Conservation (phyloP, 2,888 invertebrate species). For the Lasioglossum figueresi region DNA sequence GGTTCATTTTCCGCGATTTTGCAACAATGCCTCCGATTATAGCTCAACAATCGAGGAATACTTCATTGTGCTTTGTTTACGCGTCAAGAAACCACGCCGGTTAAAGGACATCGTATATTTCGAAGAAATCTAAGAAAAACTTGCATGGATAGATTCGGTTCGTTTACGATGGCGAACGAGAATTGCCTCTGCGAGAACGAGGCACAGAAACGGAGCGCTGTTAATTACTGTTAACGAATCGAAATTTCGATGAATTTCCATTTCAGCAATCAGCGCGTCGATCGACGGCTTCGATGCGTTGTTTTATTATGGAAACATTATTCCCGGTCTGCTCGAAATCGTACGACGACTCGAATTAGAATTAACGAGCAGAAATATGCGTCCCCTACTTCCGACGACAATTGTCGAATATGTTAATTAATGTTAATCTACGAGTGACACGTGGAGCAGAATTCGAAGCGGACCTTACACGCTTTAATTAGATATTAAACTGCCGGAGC, state of each 20-base stretch:
- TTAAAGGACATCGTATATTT: not conserved
- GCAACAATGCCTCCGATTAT: slow-evolving; percentile 22
- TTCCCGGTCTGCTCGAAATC: slow-evolving; percentile 17
- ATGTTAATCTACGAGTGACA: slow-evolving; percentile 3
- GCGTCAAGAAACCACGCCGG: not conserved
- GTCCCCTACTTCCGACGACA: not conserved
- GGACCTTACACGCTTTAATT: not conserved
- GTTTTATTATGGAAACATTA: slow-evolving; percentile 22
- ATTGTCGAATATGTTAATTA: slow-evolving; percentile 12
- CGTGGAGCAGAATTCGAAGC: not conserved
- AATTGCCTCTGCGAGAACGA: not conserved
- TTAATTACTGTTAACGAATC: slow-evolving; percentile 5
- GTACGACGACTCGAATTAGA: slow-evolving; percentile 1
- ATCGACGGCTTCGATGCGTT: slow-evolving; percentile 28
- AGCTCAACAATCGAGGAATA: slow-evolving; percentile 2
- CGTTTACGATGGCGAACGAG: not conserved
- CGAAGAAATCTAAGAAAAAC: not conserved
- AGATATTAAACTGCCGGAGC: not conserved
- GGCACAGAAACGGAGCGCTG: not conserved
- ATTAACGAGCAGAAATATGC: slow-evolving; percentile 14
- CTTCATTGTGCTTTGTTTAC: not conserved
- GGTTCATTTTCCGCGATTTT: slow-evolving; percentile 36
- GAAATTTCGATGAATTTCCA: slow-evolving; percentile 29
- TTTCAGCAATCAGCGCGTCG: slow-evolving; percentile 40
- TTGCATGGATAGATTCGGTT: not conserved